These are phyloP conservation scores for Hemichromis elongatus DNA, from an alignment of 2,113 vertebrate genomes.

Conservation along the genomic window DNA sequence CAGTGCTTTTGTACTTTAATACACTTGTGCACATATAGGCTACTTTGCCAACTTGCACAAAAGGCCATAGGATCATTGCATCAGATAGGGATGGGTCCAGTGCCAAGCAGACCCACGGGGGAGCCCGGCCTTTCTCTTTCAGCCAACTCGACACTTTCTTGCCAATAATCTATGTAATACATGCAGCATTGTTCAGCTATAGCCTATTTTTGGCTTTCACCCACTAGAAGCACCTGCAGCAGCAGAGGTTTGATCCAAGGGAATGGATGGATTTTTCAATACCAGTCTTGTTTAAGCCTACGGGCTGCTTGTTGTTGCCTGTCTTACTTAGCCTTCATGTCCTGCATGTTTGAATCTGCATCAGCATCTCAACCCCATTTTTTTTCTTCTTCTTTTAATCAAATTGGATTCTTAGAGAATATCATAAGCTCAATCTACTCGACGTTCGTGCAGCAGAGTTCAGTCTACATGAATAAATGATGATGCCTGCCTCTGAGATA, in stretches of 20 bases:
- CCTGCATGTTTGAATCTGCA: not conserved
- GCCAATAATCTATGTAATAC: conserved; percentile 43
- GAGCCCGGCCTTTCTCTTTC: conserved; percentile 30
- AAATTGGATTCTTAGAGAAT: not conserved
- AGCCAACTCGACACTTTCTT: conserved; percentile 51
- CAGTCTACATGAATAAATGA: conserved; percentile 66
- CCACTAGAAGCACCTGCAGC: not conserved
- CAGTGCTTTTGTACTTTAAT: not conserved
- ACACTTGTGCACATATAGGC: not conserved
- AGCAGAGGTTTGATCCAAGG: not conserved
- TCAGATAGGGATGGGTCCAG: conserved; percentile 25
- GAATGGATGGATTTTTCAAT: not conserved
- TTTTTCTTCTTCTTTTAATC: not conserved
- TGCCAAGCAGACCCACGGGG: conserved; percentile 36
- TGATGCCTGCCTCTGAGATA: conserved; percentile 60
- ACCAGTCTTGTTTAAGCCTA: not conserved
- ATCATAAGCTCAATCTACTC: not conserved
- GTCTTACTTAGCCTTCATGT: not conserved
- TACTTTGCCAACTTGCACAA: conserved; percentile 47
- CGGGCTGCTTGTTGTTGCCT: not conserved
- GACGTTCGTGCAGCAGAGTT: conserved; percentile 47
- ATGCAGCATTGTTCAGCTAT: conserved; percentile 25
- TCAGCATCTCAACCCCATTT: not conserved
- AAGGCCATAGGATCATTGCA: conserved; percentile 29
- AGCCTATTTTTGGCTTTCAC: conserved; percentile 9